Base-by-base conservation (phyloP, 2,888 invertebrate species). In the Sicus ferrugineus region DNA sequence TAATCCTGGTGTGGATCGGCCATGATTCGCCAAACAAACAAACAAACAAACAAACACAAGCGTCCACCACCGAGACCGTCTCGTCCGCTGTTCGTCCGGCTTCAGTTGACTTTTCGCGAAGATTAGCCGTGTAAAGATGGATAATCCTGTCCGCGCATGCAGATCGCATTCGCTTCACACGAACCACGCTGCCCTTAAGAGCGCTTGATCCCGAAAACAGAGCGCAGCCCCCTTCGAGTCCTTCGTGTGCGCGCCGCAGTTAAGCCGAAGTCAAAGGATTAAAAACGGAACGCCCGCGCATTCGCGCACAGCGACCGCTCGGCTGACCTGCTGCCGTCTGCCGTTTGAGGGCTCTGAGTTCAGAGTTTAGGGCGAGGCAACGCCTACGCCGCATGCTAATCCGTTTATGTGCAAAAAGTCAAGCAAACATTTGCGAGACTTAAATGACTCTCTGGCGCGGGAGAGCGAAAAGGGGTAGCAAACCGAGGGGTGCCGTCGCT, bases 1-100 rank as follows among this genome's bases (percentile, higher is more conserved):
- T n/a, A n/a, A n/a, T n/a, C n/a, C n/a, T n/a, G n/a, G n/a, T n/a
- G n/a, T 46, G n/a, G 69, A 61, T 67, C 66, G 61, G 21, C 28
- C 50, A 31, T 74, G 71, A 77, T 81, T 79, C 79, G 80, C 79
- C 80, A 82, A 81, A 82, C 80, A 81, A 81, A 81, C 75, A 80
- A 81, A 79, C 70, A 75, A 78, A 80, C 77, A 59, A 30, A 30
- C 65, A 67, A 65, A 69, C 69, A 67, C 64, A 52, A 52, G 21
- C 3, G 11, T 21, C 23, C 19, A 9, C 4, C 14, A 14, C 3
- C 4, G 7, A 38, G 9, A 50, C 50, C 26, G 42, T 16, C 26
- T 69, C 54, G 31, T 64, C 67, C 61, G n/a, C 73, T 71, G 68
- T 73, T 74, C 75, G 76, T 74, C 74, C 59, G 50, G 61, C 70